Evolutionary conservation across 2,888 invertebrate genomes (phyloP).

Genomic region (Digitonthophagus gazella): DNA sequence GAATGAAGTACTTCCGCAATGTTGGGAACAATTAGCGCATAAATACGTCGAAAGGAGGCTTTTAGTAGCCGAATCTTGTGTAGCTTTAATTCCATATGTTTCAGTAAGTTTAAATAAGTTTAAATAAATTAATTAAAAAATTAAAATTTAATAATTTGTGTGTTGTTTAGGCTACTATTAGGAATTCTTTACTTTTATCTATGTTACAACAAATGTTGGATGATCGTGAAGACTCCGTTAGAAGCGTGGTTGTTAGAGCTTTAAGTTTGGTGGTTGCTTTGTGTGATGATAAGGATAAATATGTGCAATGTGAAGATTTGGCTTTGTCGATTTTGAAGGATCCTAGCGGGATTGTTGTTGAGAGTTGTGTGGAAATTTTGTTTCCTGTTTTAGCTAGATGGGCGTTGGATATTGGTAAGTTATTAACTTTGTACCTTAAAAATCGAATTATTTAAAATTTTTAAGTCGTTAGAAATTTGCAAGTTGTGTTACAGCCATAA

Average conservation of each 20-base stretch:
- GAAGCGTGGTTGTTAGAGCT: constrained; percentile 62
- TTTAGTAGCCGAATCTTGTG: constrained; percentile 68
- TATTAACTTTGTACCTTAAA: background rate
- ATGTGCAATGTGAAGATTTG: constrained; percentile 60
- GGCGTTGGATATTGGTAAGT: constrained; percentile 52
- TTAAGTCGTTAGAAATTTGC: too few relatives aligned
- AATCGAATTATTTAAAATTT: background rate
- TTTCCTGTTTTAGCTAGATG: constrained; percentile 65
- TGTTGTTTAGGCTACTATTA: constrained; percentile 55
- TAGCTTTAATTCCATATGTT: constrained; percentile 63
- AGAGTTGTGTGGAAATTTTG: constrained; percentile 55
- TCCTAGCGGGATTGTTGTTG: constrained; percentile 55
- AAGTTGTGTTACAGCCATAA: too few relatives aligned
- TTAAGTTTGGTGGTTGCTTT: constrained; percentile 62
- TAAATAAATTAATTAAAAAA: constrained; percentile 25
- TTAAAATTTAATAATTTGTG: background rate
- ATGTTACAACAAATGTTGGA: constrained; percentile 73
- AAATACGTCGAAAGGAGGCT: constrained; percentile 65
- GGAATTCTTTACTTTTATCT: constrained; percentile 67
- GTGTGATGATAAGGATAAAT: constrained; percentile 66
- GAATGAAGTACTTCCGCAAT: constrained; percentile 66
- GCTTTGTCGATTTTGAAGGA: constrained; percentile 60
- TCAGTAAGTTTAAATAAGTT: constrained; percentile 52
- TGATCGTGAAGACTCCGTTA: constrained; percentile 62
- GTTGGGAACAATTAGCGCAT: constrained; percentile 71